Evolutionary conservation across 2,888 invertebrate genomes (phyloP), one percentile per base, ranked within the genome.

Genomic region (Silvanus unidentatus): DNA sequence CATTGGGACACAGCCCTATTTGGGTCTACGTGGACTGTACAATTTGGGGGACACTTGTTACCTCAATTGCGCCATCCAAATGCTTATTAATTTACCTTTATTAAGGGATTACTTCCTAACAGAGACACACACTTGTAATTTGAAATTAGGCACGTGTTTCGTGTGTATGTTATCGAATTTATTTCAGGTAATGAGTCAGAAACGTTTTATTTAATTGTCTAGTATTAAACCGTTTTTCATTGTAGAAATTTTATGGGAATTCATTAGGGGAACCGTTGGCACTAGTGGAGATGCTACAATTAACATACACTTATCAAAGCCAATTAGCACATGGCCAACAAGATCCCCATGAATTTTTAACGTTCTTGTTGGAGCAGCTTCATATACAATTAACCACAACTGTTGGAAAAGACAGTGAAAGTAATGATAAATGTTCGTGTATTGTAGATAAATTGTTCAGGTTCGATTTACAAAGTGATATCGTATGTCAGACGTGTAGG

Each of bases 311-410:
- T n/a, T 92, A 96, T 73, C 94, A 93, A 36, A 82, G 87, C 43
- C 92, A 96, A 70, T 78, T 97, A 59, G 93, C 95, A 40, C 93
- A 95, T 69, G 92, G 95, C 68, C 97, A 98, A 68, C 97, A 98
- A 71, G 98, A 99, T 71, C 98, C 98, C 15, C 98, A 99, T 66
- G 98, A 99, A 75, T 98, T 98, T 75, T 93, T 98, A 68, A 95
- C 98, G 54, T 94, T 96, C 29, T 77, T 98, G 3, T 39, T 42
- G 6, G 91, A 96, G 66, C 88, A 96, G 8, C 74, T 98, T 48
- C 97, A 97, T 70, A 62, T 66, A 6, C 59, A 65, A 57, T 58
- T 59, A 2, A 57, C 60, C 37, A 53, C 52, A 42, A 46, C 46
- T 10, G 41, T 40, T 5, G 48, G 47, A 16, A 40, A 42, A 8